These are phyloP conservation scores for Tachysurus fulvidraco DNA, from an alignment of 2,113 vertebrate species.

Conservation along the genomic window DNA sequence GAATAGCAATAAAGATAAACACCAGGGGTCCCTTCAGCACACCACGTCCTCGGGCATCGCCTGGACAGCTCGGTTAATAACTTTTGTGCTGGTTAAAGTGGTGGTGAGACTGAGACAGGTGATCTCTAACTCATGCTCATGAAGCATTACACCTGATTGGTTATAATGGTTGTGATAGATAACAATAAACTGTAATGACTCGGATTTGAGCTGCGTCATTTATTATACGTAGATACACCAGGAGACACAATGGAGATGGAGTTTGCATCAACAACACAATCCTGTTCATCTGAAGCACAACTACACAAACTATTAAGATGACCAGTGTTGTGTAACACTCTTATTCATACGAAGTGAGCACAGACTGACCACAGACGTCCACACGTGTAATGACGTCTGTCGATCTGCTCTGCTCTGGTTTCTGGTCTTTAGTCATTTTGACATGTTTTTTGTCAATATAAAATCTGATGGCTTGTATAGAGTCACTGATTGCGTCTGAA, in stretches of 20 bases:
- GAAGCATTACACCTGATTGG: not conserved
- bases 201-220: too few species aligned
- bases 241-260: too few species aligned
- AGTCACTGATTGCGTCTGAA: not conserved
- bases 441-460: not conserved
- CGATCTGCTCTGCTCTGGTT: not conserved
- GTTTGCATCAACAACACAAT: too few species aligned
- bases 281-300: not conserved
- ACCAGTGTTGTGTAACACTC: not conserved
- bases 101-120: not conserved
- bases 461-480: not conserved
- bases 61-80: not conserved
- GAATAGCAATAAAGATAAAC: conserved; percentile 11
- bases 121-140: not conserved
- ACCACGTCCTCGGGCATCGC: not conserved
- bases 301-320: not conserved
- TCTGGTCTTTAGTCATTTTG: not conserved
- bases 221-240: too few species aligned
- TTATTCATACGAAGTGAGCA: not conserved
- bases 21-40: conserved; percentile 1
- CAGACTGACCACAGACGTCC: not conserved
- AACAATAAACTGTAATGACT: not conserved
- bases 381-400: not conserved
- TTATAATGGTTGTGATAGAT: not conserved
- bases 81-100: not conserved